Base-by-base conservation (phyloP, 2,888 invertebrate genomes). In the Junonia oenone region DNA sequence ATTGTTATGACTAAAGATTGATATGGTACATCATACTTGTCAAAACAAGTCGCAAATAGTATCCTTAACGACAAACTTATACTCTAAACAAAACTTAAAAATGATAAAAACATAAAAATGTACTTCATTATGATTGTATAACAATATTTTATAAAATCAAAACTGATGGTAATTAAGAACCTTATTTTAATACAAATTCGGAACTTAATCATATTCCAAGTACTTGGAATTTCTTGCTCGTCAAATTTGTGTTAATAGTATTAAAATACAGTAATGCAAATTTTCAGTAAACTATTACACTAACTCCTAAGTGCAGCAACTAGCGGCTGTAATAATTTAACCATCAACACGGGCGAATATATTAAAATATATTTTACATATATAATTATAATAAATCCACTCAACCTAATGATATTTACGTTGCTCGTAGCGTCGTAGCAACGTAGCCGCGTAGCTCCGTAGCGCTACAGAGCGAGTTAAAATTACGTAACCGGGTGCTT, bases 401-500 rank as follows among this genome's bases (percentile, higher is more conserved):
- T 56, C 50, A 38, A 46, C 50, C 17, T 54, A 56, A 59, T 59
- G 52, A 50, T 56, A 54, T 59, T 56, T 56, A 51, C 59, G 56
- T 53, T 47, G 53, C 50, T 33, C 48, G 47, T 55, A 53, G 31
- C 53, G 13, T 13, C 47, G 55, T 55, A 45, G 48, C 43, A 43
- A 13, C 26, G 53, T 50, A 50, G 45, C 19, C n/a, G 43, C 45
- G 35, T 58, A 52, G 52, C 37, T 2, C 8, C 46, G 51, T 45
- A 29, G 51, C 51, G 38, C 54, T 48, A 43, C 54, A 48, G 13
- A 26, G 13, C 22, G 26, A 43, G 13, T 48, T 14, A 14, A 45
- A 38, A 38, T 54, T 48, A 47, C 26, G 37, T 47, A 29, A 45
- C 37, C 6, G 17, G 38, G 38, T 40, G 45, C 29, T 38, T 50